These are phyloP conservation scores for Apus apus DNA, from an alignment of 2,113 vertebrate genomes.

Conservation along the genomic window DNA sequence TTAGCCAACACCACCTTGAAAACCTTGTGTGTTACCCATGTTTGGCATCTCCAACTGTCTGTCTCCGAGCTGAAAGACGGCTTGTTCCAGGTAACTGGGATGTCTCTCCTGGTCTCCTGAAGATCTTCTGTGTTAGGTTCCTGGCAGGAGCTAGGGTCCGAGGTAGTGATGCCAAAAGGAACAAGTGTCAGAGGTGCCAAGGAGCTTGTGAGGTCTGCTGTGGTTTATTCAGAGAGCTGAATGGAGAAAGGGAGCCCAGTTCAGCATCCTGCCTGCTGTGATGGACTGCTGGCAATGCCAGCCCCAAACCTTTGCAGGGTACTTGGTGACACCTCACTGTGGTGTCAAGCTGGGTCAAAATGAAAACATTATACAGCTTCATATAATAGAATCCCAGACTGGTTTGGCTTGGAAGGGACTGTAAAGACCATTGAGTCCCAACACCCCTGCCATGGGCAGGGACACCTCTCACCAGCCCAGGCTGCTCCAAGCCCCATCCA, in stretches of 20 bases:
- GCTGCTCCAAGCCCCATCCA: too few relatives aligned
- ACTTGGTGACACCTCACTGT: background rate
- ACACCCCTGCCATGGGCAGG: too few relatives aligned
- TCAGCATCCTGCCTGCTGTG: background rate
- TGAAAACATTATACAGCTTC: fast-evolving
- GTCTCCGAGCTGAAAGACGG: conserved; percentile 44
- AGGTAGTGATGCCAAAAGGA: background rate
- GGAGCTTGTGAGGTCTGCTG: background rate
- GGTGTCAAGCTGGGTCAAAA: background rate
- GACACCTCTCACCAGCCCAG: too few relatives aligned
- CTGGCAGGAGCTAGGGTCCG: background rate
- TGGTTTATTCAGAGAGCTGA: background rate
- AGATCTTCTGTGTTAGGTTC: background rate
- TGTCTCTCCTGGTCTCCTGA: conserved; percentile 15
- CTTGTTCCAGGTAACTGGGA: conserved; percentile 22
- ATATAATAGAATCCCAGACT: too few relatives aligned
- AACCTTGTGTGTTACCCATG: background rate
- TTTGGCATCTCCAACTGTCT: conserved; percentile 17
- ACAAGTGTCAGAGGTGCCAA: background rate
- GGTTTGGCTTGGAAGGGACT: too few relatives aligned
- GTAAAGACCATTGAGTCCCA: too few relatives aligned
- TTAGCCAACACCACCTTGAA: background rate
- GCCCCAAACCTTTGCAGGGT: background rate
- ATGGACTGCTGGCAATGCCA: background rate
- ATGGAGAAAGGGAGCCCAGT: background rate